Evolutionary conservation across 1,140 invertebrate species (phyloP).

Genomic region (Latrodectus geometricus): DNA sequence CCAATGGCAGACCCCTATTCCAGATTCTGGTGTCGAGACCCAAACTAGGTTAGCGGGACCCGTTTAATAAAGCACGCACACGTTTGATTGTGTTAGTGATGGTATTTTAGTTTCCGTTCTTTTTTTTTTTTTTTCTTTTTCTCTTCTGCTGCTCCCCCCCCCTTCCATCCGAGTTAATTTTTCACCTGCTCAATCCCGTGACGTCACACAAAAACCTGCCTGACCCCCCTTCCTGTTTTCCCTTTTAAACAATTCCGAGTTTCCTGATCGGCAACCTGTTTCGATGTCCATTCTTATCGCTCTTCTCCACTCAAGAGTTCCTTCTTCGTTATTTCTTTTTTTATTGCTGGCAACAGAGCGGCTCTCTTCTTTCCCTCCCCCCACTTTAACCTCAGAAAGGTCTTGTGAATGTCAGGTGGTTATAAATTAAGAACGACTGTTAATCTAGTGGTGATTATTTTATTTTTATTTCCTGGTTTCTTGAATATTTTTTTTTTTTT

Average conservation of each 20-base stretch:
- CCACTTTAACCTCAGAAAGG: conserved; percentile 35
- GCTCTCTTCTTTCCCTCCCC: neutral
- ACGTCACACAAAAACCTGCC: conserved; percentile 42
- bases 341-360: neutral
- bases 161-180: conserved; percentile 31
- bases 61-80: conserved; percentile 44
- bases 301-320: neutral
- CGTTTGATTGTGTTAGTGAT: conserved; percentile 28
- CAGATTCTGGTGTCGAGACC: conserved; percentile 25
- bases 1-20: conserved; percentile 29
- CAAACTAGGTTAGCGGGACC: conserved; percentile 57
- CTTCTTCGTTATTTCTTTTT: conserved; percentile 25
- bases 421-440: conserved; percentile 24
- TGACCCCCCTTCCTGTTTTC: conserved; percentile 7
- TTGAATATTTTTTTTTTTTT: neutral
- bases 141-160: neutral
- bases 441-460: neutral
- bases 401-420: conserved; percentile 17
- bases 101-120: conserved; percentile 57
- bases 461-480: conserved; percentile 21
- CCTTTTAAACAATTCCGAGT: conserved; percentile 24
- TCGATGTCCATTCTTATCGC: conserved; percentile 15
- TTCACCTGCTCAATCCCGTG: conserved; percentile 31
- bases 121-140: conserved; percentile 17
- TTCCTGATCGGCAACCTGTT: conserved; percentile 37